A percentile compares a stretch with the other conserved stretches of the same genome.
These are phyloP conservation scores for Platerodrilus igneus DNA, from an alignment of 2,888 invertebrate genomes.

Conservation along the genomic window DNA sequence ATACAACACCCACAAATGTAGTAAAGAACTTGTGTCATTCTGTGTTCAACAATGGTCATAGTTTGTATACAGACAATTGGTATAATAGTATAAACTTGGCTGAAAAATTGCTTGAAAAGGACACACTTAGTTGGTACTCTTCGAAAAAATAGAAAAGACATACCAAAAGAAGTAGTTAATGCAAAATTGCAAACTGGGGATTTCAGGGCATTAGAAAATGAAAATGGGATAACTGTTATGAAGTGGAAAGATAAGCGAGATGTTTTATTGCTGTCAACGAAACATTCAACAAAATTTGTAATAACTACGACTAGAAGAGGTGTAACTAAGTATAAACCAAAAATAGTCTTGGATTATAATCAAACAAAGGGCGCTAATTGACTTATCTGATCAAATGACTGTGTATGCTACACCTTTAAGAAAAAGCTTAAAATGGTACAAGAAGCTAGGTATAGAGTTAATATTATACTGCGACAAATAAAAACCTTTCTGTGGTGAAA, in stretches of 20 bases:
- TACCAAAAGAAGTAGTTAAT: constrained; percentile 31
- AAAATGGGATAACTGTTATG: constrained; percentile 31
- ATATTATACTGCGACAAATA: constrained; percentile 21
- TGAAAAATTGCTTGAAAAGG: constrained; percentile 3
- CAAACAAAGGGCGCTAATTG: too few species aligned
- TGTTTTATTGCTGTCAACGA: constrained; percentile 36
- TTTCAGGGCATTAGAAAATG: constrained; percentile 32
- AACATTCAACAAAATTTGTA: constrained; percentile 31
- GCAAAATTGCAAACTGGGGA: constrained; percentile 34
- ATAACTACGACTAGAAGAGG: constrained; percentile 11
- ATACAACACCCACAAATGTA: too few species aligned
- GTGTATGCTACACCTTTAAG: constrained; percentile 31
- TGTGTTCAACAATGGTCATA: constrained; percentile 12
- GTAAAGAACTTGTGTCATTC: too few species aligned
- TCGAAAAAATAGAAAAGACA: too few species aligned
- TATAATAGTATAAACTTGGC: constrained; percentile 11
- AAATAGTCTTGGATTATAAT: constrained; percentile 4
- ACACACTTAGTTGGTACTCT: too few species aligned
- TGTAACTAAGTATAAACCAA: constrained; percentile 3
- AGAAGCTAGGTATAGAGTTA: constrained; percentile 37
- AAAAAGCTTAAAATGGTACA: constrained; percentile 40
- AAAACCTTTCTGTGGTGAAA: constrained; percentile 4
- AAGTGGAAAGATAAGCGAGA: constrained; percentile 35
- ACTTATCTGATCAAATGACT: constrained; percentile 11
- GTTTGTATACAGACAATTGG: constrained; percentile 17